phyloP scores from a whole-genome alignment of 2,797 vertebrate species.

The Corythornis leucogaster region DNA sequence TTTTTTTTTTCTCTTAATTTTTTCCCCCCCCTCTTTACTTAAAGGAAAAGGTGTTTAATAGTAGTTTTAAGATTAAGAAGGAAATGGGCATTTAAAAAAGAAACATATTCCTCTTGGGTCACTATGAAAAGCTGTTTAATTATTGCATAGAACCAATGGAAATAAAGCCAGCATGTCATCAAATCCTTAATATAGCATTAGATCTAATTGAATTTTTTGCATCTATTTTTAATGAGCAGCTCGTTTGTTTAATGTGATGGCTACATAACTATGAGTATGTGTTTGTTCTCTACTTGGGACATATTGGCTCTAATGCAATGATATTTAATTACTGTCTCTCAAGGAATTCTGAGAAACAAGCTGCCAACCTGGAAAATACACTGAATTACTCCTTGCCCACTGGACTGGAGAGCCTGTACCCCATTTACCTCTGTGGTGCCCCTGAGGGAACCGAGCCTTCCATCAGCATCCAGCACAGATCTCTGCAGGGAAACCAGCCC shows the following conservation, averaged over 20 bases:
- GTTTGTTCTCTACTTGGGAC: conserved; percentile 59
- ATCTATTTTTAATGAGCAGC: conserved; percentile 71
- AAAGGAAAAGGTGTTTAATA: conserved; percentile 17
- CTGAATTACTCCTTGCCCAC: neutral
- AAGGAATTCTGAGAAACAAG: conserved; percentile 22
- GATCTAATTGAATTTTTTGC: conserved; percentile 60
- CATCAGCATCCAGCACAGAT: neutral
- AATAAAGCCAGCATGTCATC: conserved; percentile 35
- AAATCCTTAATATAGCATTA: conserved; percentile 28
- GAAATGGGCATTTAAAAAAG: conserved; percentile 48
- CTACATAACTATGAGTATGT: conserved; percentile 44
- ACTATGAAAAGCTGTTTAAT: conserved; percentile 29
- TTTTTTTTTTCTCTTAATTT: neutral
- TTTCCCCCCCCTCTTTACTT: neutral
- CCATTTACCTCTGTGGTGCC: neutral
- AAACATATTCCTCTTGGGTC: conserved; percentile 48
- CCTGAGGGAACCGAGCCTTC: neutral
- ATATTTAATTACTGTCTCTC: conserved; percentile 58
- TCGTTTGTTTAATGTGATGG: conserved; percentile 66
- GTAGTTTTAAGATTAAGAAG: conserved; percentile 23
- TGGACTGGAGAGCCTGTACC: neutral
- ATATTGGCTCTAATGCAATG: conserved; percentile 24
- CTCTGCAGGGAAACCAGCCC: neutral
- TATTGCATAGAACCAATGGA: conserved; percentile 35
- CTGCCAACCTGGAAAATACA: neutral